Evolutionary conservation across 1,140 invertebrate genomes (phyloP), one percentile per base, ranked within the genome.

Genomic region (Heliconius hermathena): DNA sequence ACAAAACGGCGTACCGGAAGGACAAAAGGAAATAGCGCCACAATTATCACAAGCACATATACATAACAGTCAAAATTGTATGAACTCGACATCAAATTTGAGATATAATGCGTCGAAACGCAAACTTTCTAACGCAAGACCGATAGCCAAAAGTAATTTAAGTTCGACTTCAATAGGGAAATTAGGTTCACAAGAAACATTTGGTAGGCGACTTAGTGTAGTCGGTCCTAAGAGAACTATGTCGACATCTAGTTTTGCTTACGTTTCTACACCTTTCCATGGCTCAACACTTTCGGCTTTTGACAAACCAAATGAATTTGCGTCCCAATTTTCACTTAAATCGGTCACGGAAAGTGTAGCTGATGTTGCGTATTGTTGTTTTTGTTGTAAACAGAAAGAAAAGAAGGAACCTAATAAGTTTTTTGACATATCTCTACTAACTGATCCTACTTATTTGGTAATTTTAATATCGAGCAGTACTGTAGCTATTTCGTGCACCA

Each of bases 401-500:
- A 84, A 86, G 18, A 94, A 85, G 81, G 90, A 94, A 57, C 82
- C 88, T 20, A 96, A 95, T 36, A 97, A 97, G 85, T 97, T 97
- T 82, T 97, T 98, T 81, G 97, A 98, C 85, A 88, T 97, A 3
- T 95, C 95, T 8, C 89, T 98, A 1, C 88, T 98, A 0, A 96
- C 94, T 73, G 97, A 98, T 89, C 97, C 97, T 0, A 95, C 97
- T 18, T 98, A 98, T 87, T 95, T 98, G 38, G 96, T 98, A 1
- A 97, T 98, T 60, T 88, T 98, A 9, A 96, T 98, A 76, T 98
- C 97, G 0, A 97, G 97, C 86, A 97, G 96, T 26, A 97, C 97
- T 0, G 98, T 97, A 74, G 97, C 97, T 18, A 97, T 98, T 74
- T 97, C 97, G 66, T 98, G 97, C 83, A 98, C 97, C 0, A 98